A percentile compares a stretch with the other conserved stretches of the same genome.
phyloP scores from a whole-genome alignment of 2,888 invertebrate species.

The Lamellibrachia columna region DNA sequence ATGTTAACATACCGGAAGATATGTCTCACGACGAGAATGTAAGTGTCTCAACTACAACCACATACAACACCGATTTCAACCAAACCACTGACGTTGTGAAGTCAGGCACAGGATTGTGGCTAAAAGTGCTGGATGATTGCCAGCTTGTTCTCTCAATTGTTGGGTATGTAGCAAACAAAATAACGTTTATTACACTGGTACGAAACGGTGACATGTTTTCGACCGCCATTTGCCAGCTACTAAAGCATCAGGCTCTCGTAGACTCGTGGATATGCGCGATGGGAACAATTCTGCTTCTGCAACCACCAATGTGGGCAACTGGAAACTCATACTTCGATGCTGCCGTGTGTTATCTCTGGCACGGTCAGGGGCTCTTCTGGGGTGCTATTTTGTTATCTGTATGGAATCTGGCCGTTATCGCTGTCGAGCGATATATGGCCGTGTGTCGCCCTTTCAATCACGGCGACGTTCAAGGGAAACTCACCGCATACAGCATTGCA shows the following conservation, averaged over 20 bases:
- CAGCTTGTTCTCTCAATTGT: constrained; percentile 31
- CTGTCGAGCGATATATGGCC: constrained; percentile 37
- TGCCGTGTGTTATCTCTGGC: constrained; percentile 38
- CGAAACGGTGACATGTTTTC: constrained; percentile 29
- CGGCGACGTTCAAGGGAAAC: not conserved
- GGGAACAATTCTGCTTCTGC: constrained; percentile 34
- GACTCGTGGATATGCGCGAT: constrained; percentile 34
- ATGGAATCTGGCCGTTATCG: constrained; percentile 37
- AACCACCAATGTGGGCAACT: constrained; percentile 38
- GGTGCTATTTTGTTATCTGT: constrained; percentile 36
- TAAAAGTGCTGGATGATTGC: constrained; percentile 24
- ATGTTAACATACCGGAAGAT: not conserved
- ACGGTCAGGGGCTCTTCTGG: constrained; percentile 41
- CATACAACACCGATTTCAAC: not conserved
- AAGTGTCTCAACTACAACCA: not conserved
- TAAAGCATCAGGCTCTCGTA: constrained; percentile 37
- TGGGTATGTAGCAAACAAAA: constrained; percentile 35
- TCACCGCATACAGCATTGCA: not conserved
- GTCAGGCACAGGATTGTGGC: not conserved
- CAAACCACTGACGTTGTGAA: not conserved
- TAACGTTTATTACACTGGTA: constrained; percentile 35
- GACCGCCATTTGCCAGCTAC: constrained; percentile 30
- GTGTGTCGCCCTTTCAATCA: constrained; percentile 30
- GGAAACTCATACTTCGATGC: constrained; percentile 33
- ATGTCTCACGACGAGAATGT: not conserved